These are phyloP conservation scores for Tamias sibiricus DNA, from an alignment of 2,113 vertebrate genomes.

Conservation along the genomic window DNA sequence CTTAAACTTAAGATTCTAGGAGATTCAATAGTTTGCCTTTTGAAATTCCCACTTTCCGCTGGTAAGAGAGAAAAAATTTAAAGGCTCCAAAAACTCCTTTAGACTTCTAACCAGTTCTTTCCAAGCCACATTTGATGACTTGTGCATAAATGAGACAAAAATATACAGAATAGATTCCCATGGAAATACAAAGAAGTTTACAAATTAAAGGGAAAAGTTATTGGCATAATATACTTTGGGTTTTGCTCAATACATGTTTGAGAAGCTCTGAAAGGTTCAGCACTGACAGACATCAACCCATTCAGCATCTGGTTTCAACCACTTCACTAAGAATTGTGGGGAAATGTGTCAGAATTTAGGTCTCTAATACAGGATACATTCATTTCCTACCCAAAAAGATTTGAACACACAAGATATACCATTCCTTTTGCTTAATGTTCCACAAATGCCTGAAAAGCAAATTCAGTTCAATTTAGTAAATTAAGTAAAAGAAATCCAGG, in stretches of 20 bases:
- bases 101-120: slow-evolving; percentile 45
- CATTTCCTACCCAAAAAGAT: not conserved
- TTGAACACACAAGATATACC: slow-evolving; percentile 36
- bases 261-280: not conserved
- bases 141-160: slow-evolving; percentile 28
- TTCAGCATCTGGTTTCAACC: not conserved
- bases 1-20: not conserved
- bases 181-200: not conserved
- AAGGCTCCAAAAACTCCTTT: slow-evolving; percentile 5
- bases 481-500: slow-evolving; percentile 38
- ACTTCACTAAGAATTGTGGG: not conserved
- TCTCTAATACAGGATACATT: not conserved
- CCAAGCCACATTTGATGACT: not conserved
- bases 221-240: not conserved
- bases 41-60: not conserved
- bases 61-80: not conserved
- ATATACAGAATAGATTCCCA: not conserved
- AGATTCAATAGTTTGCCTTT: not conserved
- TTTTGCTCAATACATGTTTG: not conserved
- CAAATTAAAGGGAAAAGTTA: slow-evolving; percentile 32
- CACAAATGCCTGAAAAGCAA: slow-evolving; percentile 66
- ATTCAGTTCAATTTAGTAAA: slow-evolving; percentile 63
- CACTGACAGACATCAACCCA: not conserved
- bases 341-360: not conserved
- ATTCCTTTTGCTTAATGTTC: slow-evolving; percentile 59